Percentiles rank a stretch among this genome's conserved stretches.
phyloP scores from a whole-genome alignment of 2,797 vertebrate genomes.

The Hyperoplus lanceolatus region DNA sequence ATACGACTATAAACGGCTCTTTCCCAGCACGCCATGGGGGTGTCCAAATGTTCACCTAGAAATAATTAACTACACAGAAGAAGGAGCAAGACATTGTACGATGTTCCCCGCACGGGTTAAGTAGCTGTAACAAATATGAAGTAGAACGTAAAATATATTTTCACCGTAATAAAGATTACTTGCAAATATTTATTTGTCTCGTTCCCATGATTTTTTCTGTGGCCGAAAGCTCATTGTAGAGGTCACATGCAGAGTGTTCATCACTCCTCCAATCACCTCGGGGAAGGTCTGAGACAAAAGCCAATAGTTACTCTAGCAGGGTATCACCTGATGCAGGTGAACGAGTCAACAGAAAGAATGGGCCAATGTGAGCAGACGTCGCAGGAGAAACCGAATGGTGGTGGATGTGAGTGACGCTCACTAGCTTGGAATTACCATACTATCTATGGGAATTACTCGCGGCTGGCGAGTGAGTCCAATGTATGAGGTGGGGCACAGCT shows the following conservation, averaged over 20 bases:
- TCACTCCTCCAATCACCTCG: constrained; percentile 85
- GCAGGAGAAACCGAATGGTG: constrained; percentile 63
- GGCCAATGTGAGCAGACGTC: constrained; percentile 14
- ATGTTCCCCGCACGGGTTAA: no score
- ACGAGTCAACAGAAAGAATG: constrained; percentile 88
- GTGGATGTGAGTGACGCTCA: constrained; percentile 64
- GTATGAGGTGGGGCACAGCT: constrained; percentile 75
- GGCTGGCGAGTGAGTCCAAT: constrained; percentile 82
- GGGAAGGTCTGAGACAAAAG: constrained; percentile 91
- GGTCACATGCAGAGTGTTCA: constrained; percentile 86
- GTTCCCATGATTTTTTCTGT: rapidly evolving
- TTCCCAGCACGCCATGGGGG: constrained; percentile 52
- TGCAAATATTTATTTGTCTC: rapidly evolving
- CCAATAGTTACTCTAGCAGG: constrained; percentile 87
- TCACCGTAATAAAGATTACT: rapidly evolving
- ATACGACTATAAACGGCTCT: no score
- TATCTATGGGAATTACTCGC: constrained; percentile 63
- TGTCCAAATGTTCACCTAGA: rapidly evolving
- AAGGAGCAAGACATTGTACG: rapidly evolving
- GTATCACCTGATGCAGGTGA: constrained; percentile 87
- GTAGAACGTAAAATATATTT: neutral
- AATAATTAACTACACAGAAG: neutral
- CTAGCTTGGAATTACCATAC: constrained; percentile 81
- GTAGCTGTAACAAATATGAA: no score
- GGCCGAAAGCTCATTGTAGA: constrained; percentile 86